These are phyloP conservation scores for Callaeas wilsoni DNA, from an alignment of 2,113 vertebrate species.

Conservation along the genomic window DNA sequence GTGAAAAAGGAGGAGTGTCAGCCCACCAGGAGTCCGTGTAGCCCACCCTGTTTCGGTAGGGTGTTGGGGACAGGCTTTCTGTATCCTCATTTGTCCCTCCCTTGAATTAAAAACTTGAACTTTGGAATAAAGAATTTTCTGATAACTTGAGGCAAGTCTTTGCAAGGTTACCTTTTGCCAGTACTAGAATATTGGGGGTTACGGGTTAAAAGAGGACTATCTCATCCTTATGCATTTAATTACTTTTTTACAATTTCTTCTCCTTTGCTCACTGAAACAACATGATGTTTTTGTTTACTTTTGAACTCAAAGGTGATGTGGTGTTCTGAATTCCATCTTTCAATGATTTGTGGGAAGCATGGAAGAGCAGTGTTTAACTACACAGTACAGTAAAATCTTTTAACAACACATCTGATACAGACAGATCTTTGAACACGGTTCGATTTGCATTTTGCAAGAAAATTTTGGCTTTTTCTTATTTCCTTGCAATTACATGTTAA, in stretches of 20 bases:
- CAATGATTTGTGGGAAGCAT: background rate
- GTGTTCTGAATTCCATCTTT: background rate
- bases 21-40: fast-evolving
- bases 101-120: background rate
- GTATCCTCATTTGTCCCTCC: background rate
- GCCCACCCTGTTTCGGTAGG: too few species aligned
- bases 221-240: background rate
- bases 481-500: background rate
- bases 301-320: background rate
- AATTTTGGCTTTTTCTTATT: background rate
- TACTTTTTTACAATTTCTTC: background rate
- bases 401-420: background rate
- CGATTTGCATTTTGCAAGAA: background rate
- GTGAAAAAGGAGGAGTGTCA: background rate
- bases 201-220: background rate
- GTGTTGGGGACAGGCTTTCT: background rate
- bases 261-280: background rate
- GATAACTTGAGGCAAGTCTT: background rate
- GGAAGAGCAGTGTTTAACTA: background rate
- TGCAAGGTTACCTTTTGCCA: background rate
- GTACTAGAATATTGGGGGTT: background rate
- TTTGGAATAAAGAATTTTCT: background rate
- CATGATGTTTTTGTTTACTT: background rate
- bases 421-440: background rate
- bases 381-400: background rate